These are phyloP conservation scores for Cranoglanis bouderius DNA, from an alignment of 2,113 vertebrate genomes.

Conservation along the genomic window DNA sequence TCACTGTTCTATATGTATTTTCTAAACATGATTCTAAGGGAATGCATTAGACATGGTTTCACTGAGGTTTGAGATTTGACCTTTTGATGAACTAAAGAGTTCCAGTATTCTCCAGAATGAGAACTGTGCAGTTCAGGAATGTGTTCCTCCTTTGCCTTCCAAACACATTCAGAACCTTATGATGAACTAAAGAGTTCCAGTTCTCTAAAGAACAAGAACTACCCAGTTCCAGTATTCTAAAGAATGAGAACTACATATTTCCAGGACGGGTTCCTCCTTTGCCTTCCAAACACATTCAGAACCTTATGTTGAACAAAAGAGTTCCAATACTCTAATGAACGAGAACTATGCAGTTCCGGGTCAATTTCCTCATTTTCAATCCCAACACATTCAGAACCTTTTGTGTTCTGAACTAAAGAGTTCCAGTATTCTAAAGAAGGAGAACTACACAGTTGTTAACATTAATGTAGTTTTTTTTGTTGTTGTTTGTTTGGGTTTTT, in stretches of 20 bases:
- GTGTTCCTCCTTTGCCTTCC: background rate
- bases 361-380: too few species aligned
- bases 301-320: background rate
- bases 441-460: background rate
- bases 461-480: too few species aligned
- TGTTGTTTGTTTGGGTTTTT: too few species aligned
- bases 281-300: too few species aligned
- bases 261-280: background rate
- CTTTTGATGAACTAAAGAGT: background rate
- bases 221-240: background rate
- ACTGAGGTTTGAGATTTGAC: background rate
- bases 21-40: background rate
- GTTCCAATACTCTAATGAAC: background rate
- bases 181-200: background rate
- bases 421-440: background rate
- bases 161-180: background rate
- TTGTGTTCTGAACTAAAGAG: background rate
- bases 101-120: background rate
- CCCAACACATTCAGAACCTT: background rate
- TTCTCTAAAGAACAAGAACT: background rate
- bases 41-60: background rate
- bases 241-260: background rate
- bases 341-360: background rate
- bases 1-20: background rate
- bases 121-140: background rate